Evolutionary conservation across 2,113 vertebrate genomes (phyloP), one percentile per base, ranked within the genome.

Genomic region (Phycodurus eques): DNA sequence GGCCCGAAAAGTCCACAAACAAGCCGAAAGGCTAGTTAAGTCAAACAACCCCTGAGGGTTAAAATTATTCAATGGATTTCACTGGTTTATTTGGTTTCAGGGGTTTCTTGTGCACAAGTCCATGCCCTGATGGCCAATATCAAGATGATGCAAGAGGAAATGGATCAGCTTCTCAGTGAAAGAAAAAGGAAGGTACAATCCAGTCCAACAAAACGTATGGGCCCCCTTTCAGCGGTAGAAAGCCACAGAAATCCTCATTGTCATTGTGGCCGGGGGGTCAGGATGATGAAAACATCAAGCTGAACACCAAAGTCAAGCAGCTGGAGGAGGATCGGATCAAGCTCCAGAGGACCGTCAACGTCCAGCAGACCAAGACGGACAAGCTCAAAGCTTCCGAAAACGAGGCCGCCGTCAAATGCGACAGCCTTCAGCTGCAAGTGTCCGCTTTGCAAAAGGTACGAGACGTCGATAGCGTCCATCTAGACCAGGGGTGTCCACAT

Each of bases 91-190:
- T 80, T 79, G 42, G 11, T 53, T 27, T 4, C 85, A 88, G 72
- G 75, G 8, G 88, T 90, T 77, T 83, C 93, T 94, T 96, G 96
- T 80, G 93, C 93, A 82, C 95, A 96, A 81, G 92, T 95, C 71
- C 92, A 95, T 76, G 93, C 96, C 88, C 84, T 98, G 64, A 98
- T 95, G 84, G 96, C 96, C 82, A 98, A 95, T 83, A 87, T 98
- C 59, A 92, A 82, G 72, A 94, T 98, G 71, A 92, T 88, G 66
- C 94, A 96, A 72, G 95, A 97, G 66, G 95, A 99, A 76, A 71
- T 98, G 84, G 94, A 95, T 83, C 93, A 83, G 17, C 44, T 94
- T 53, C 87, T 93, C 6, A 80, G 87, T 83, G 95, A 98, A 75
- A 95, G 88, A 86, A 94, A 88, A 79, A 95, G 92, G 67, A 98